Evolutionary conservation across 1,140 invertebrate genomes (phyloP).

Genomic region (Dufourea novaeangliae): DNA sequence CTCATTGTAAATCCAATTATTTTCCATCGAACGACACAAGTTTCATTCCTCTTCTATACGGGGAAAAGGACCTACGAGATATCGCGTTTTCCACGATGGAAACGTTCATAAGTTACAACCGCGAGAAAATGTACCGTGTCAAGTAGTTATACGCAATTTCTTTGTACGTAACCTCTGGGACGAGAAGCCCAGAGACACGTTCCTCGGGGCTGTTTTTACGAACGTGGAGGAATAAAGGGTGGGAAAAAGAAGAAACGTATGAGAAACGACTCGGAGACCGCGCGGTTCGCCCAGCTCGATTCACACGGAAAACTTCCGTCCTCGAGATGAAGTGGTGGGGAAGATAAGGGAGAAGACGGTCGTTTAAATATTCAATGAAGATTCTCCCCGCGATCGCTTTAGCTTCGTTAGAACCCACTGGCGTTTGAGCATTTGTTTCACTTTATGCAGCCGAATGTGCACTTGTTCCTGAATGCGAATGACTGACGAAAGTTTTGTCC

Average conservation of each 20-base stretch:
- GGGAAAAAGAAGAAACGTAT: conserved; percentile 6
- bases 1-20: conserved; percentile 26
- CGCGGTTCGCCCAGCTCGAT: not conserved
- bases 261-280: conserved; percentile 37
- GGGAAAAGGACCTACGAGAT: not conserved
- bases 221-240: not conserved
- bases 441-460: not conserved
- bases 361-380: conserved; percentile 44
- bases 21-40: not conserved
- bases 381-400: conserved; percentile 24
- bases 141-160: conserved; percentile 17
- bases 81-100: not conserved
- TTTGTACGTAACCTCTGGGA: not conserved
- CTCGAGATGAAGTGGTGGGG: not conserved
- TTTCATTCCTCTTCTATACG: not conserved
- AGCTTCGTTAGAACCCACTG: not conserved
- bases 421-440: conserved; percentile 1
- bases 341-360: not conserved
- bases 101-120: not conserved
- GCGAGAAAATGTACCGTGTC: conserved; percentile 2
- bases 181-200: conserved; percentile 6
- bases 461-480: too few relatives aligned
- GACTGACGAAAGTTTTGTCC: too few relatives aligned
- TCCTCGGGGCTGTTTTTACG: not conserved
- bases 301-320: conserved; percentile 13